phyloP scores from a whole-genome alignment of 2,113 vertebrate species.

The Machaerirhynchus nigripectus region DNA sequence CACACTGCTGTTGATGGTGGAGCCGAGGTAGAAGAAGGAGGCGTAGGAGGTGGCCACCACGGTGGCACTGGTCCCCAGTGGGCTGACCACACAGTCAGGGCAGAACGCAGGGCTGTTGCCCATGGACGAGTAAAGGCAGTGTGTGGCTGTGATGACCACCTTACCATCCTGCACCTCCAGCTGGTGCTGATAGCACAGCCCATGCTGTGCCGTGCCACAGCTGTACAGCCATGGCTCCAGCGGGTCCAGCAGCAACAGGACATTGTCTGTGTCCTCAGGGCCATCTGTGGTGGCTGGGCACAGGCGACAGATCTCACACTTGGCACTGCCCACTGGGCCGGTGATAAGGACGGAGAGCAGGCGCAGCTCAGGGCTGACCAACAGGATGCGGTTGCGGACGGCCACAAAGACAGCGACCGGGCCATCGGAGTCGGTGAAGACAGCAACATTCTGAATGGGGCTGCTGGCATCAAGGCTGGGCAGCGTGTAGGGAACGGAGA shows the following conservation, averaged over 20 bases:
- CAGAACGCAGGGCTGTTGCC: constrained; percentile 77
- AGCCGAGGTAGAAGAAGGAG: constrained; percentile 85
- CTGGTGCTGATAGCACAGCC: constrained; percentile 86
- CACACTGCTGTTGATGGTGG: constrained; percentile 80
- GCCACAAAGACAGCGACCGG: constrained; percentile 73
- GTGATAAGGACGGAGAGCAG: constrained; percentile 74
- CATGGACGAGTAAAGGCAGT: constrained; percentile 78
- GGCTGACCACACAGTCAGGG: constrained; percentile 89
- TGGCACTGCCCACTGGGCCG: constrained; percentile 79
- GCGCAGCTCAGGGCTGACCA: constrained; percentile 68
- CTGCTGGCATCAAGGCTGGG: constrained; percentile 74
- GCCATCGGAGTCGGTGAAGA: not conserved
- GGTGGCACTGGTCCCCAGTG: constrained; percentile 83
- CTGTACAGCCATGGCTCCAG: constrained; percentile 83
- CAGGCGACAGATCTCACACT: constrained; percentile 77
- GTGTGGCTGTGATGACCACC: not conserved
- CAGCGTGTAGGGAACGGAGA: constrained; percentile 78
- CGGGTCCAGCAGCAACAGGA: constrained; percentile 83
- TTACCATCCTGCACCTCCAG: not conserved
- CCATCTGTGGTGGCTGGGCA: not conserved
- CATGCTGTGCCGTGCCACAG: constrained; percentile 83
- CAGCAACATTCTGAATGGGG: constrained; percentile 81
- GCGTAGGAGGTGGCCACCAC: constrained; percentile 80
- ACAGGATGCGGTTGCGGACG: constrained; percentile 83
- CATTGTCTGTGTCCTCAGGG: constrained; percentile 77